Evolutionary conservation across 2,113 vertebrate species (phyloP).

Genomic region (Nettapus auritus): DNA sequence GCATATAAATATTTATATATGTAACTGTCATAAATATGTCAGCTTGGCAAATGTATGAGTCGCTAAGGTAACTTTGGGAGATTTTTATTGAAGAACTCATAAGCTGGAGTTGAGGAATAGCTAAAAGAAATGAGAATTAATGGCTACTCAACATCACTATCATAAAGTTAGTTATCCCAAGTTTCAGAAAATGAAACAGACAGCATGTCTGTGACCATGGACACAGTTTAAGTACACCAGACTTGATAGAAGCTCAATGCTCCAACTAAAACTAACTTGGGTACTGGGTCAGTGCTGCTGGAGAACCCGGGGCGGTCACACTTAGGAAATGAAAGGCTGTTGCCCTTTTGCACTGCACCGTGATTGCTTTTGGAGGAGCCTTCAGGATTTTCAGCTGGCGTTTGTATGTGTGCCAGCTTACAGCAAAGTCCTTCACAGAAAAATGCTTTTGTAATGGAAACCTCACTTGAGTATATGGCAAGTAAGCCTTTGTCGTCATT

Average conservation of each 20-base stretch:
- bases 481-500: not conserved
- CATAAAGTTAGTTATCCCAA: slow-evolving; percentile 59
- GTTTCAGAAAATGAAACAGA: slow-evolving; percentile 46
- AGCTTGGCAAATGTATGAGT: slow-evolving; percentile 77
- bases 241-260: not conserved
- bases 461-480: not conserved
- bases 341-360: not conserved
- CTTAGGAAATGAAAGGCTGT: not conserved
- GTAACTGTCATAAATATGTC: slow-evolving; percentile 82
- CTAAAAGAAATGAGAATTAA: slow-evolving; percentile 65
- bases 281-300: not conserved
- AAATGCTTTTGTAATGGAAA: not conserved
- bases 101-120: slow-evolving; percentile 55
- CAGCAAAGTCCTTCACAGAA: not conserved
- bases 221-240: not conserved
- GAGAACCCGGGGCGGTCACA: not conserved
- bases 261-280: not conserved
- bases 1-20: slow-evolving; percentile 84
- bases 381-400: not conserved
- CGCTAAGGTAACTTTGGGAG: slow-evolving; percentile 80
- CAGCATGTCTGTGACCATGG: not conserved
- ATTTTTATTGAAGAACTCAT: slow-evolving; percentile 70
- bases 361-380: not conserved
- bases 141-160: slow-evolving; percentile 8
- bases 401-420: not conserved